Percentiles rank a stretch among this genome's conserved stretches.
Evolutionary conservation across 1,140 invertebrate species (phyloP).

Genomic region (Trichogramma pretiosum): DNA sequence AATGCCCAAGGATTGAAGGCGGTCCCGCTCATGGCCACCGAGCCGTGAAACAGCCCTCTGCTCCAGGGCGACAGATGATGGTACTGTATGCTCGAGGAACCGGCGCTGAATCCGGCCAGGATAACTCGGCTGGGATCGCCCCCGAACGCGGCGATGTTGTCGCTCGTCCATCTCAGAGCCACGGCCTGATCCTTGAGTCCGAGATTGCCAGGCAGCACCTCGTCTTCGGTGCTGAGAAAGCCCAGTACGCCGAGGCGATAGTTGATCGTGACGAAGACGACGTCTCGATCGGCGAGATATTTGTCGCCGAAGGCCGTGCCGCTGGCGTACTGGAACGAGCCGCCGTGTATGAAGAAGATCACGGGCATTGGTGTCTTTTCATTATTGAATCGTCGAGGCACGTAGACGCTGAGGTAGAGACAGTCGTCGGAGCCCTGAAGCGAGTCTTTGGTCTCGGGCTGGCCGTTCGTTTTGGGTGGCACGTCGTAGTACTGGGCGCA

Average conservation of each 20-base stretch:
- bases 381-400: conserved; percentile 43
- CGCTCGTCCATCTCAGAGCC: conserved; percentile 7
- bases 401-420: conserved; percentile 68
- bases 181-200: conserved; percentile 13
- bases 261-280: conserved; percentile 53
- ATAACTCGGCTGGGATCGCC: conserved; percentile 3
- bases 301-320: conserved; percentile 36
- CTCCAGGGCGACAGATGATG: conserved; percentile 6
- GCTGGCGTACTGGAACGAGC: conserved; percentile 43
- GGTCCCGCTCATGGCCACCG: conserved; percentile 65
- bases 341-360: conserved; percentile 62
- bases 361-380: conserved; percentile 50
- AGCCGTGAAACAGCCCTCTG: conserved; percentile 32
- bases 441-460: neutral
- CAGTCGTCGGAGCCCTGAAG: conserved; percentile 57
- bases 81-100: conserved; percentile 4
- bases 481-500: conserved; percentile 1
- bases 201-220: conserved; percentile 3
- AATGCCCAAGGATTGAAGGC: conserved; percentile 59
- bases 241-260: conserved; percentile 53
- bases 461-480: neutral
- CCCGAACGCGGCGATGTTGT: conserved; percentile 8
- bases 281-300: conserved; percentile 45
- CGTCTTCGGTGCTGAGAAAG: conserved; percentile 26
- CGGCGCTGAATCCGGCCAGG: conserved; percentile 9